Conservation (phyloP, 2,888 invertebrate species). For the Stenodera caucasica region DNA sequence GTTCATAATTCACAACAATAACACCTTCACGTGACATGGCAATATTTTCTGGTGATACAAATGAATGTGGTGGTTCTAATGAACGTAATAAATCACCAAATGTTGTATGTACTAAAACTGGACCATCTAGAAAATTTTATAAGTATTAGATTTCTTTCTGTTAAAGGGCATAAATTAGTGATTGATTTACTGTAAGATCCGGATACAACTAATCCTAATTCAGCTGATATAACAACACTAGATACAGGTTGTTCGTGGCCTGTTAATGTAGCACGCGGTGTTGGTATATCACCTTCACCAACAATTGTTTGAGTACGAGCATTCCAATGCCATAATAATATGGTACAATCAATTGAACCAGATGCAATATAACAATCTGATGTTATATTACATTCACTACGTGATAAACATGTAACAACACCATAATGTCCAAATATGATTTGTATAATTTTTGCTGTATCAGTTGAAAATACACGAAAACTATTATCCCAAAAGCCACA, state of each 20-base stretch:
- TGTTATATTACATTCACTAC: constrained; percentile 98
- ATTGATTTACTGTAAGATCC: constrained; percentile 80
- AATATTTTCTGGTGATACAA: constrained; percentile 79
- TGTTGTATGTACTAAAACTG: constrained; percentile 96
- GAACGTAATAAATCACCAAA: constrained; percentile 94
- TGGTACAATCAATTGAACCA: constrained; percentile 97
- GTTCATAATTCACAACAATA: constrained; percentile 90
- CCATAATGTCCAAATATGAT: constrained; percentile 99
- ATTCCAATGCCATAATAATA: constrained; percentile 98
- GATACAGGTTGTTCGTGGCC: constrained; percentile 97
- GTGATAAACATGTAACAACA: constrained; percentile 95
- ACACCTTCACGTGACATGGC: constrained; percentile 96
- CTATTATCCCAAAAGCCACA: constrained; percentile 99
- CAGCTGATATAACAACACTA: constrained; percentile 95
- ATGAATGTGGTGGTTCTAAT: constrained; percentile 78
- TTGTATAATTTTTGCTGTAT: constrained; percentile 96
- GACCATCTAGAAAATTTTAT: constrained; percentile 78
- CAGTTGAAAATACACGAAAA: constrained; percentile 96
- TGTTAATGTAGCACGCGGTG: constrained; percentile 94
- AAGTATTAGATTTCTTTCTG: too few relatives aligned
- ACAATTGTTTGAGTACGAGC: constrained; percentile 96
- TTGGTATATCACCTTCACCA: constrained; percentile 94
- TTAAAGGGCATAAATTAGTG: too few relatives aligned
- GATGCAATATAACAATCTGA: constrained; percentile 99
- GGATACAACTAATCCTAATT: constrained; percentile 95